phyloP scores from a whole-genome alignment of 2,797 vertebrate species.

The Enteromius viviparus region DNA sequence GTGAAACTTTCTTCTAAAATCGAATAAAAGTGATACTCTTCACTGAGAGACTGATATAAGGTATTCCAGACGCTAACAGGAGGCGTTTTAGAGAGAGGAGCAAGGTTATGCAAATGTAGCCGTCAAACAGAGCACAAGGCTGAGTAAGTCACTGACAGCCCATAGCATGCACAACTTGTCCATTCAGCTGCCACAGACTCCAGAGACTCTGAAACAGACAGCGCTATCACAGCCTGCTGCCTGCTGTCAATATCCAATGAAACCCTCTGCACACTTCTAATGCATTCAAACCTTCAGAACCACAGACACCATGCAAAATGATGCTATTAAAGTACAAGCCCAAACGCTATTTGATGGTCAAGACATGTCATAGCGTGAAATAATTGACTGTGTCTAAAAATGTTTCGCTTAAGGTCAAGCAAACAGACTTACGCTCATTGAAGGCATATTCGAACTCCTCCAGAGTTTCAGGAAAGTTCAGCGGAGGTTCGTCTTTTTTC shows the following conservation, averaged over 20 bases:
- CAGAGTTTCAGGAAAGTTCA: constrained; percentile 93
- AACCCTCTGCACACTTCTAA: constrained; percentile 30
- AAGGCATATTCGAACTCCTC: constrained; percentile 97
- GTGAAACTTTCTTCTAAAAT: constrained; percentile 19
- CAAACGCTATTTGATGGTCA: background rate
- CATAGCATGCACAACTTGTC: constrained; percentile 85
- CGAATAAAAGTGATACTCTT: constrained; percentile 44
- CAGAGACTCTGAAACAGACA: constrained; percentile 73
- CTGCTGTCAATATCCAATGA: constrained; percentile 58
- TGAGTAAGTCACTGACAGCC: constrained; percentile 86
- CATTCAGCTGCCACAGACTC: constrained; percentile 70
- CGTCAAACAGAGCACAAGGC: constrained; percentile 82
- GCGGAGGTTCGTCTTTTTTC: constrained; percentile 98
- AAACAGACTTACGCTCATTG: constrained; percentile 89
- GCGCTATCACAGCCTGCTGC: constrained; percentile 65
- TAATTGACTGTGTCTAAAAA: background rate
- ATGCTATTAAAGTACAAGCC: constrained; percentile 21
- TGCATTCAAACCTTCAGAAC: constrained; percentile 19
- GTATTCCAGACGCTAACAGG: constrained; percentile 66
- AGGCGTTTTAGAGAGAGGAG: constrained; percentile 77
- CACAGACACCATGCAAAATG: background rate
- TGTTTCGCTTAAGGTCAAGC: background rate
- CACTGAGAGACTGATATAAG: constrained; percentile 51
- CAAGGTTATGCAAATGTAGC: constrained; percentile 84
- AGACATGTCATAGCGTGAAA: background rate